Evolutionary conservation across 2,888 invertebrate genomes (phyloP).

Genomic region (Uloborus plumipes): DNA sequence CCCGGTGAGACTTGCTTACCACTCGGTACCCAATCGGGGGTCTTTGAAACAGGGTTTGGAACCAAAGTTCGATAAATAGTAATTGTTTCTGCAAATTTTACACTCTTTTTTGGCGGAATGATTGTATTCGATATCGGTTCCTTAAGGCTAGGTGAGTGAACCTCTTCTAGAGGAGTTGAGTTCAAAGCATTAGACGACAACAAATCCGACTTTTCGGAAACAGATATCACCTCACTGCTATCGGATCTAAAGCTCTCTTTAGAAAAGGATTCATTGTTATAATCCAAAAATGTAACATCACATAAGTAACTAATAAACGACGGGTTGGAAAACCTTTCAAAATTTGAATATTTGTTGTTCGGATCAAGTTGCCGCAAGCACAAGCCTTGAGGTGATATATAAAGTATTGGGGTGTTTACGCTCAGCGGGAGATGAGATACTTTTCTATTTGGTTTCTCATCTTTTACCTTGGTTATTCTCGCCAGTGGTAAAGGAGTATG

Average conservation of each 20-base stretch:
- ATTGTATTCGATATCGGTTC: background rate
- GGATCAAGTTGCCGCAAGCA: constrained; percentile 67
- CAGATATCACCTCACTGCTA: too few relatives aligned
- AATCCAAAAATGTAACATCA: constrained; percentile 41
- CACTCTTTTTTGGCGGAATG: constrained; percentile 14
- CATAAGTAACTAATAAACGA: constrained; percentile 61
- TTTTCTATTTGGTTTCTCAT: constrained; percentile 62
- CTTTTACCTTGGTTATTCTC: constrained; percentile 1
- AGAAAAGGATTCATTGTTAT: background rate
- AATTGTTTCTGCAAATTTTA: constrained; percentile 57
- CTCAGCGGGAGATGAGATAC: constrained; percentile 65
- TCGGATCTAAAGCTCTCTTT: too few relatives aligned
- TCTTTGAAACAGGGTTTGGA: constrained; percentile 13
- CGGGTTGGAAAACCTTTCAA: constrained; percentile 10
- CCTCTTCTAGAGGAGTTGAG: background rate
- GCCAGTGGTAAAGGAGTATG: constrained; percentile 61
- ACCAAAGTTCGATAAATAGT: constrained; percentile 38
- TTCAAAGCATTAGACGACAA: too few relatives aligned
- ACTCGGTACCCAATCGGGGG: constrained; percentile 35
- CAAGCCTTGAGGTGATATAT: constrained; percentile 69
- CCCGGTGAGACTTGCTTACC: background rate
- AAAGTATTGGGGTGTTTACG: constrained; percentile 68
- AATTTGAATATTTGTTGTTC: background rate
- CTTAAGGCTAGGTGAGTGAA: background rate
- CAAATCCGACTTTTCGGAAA: too few relatives aligned